phyloP scores from a whole-genome alignment of 2,888 invertebrate species.

The Rhorus exstirpatorius region DNA sequence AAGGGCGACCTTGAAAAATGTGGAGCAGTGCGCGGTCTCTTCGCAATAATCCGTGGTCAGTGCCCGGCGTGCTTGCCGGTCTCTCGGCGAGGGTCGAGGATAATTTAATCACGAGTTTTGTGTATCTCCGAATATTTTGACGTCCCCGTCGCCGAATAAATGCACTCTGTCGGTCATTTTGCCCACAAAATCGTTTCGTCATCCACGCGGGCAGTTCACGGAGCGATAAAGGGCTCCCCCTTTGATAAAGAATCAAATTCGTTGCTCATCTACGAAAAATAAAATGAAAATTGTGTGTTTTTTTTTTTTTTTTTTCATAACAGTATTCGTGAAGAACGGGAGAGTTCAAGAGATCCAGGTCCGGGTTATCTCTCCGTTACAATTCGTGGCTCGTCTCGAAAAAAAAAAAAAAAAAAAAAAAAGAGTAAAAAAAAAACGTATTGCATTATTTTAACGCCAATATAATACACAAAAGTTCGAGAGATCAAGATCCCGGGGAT shows the following conservation, averaged over 20 bases:
- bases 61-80: background rate
- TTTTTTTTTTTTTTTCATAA: background rate
- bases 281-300: background rate
- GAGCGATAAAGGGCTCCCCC: slow-evolving; percentile 25
- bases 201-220: slow-evolving; percentile 28
- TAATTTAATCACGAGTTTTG: slow-evolving; percentile 33
- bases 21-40: slow-evolving; percentile 50
- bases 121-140: too few species aligned
- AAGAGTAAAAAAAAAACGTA: background rate
- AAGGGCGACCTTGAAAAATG: slow-evolving; percentile 64
- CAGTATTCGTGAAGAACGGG: slow-evolving; percentile 2
- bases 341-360: slow-evolving; percentile 31
- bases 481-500: background rate
- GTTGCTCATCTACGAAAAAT: slow-evolving; percentile 19
- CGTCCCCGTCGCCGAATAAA: too few species aligned
- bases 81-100: slow-evolving; percentile 50
- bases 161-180: background rate
- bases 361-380: slow-evolving; percentile 8
- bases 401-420: background rate
- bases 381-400: background rate
- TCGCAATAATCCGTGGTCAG: slow-evolving; percentile 48
- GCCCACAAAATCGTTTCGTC: background rate
- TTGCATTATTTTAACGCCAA: too few species aligned
- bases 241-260: slow-evolving; percentile 21
- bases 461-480: too few species aligned